Conservation (phyloP, 2,888 invertebrate genomes). For the Spilarctia lutea region DNA sequence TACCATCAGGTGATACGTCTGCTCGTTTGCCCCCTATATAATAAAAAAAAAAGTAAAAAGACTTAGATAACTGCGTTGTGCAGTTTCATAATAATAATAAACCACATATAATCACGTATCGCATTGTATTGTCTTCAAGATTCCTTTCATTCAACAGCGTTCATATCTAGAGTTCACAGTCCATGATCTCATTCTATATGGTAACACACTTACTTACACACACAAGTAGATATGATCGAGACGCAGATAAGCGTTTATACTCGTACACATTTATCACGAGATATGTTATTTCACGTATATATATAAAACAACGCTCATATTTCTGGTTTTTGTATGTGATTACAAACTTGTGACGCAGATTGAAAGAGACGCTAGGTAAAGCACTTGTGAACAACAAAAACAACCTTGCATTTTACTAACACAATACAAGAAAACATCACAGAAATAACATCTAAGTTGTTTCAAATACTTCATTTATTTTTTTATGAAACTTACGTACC, state of each 20-base stretch:
- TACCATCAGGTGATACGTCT: too few species aligned
- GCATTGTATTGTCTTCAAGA: conserved; percentile 22
- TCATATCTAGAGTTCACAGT: conserved; percentile 58
- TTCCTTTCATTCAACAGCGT: conserved; percentile 45
- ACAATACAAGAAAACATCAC: too few species aligned
- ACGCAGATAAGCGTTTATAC: conserved; percentile 29
- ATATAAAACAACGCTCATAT: conserved; percentile 39
- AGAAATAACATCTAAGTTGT: too few species aligned
- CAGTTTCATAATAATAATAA: neutral
- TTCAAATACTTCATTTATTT: too few species aligned
- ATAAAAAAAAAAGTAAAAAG: too few species aligned
- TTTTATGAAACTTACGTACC: neutral
- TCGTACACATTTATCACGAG: conserved; percentile 34
- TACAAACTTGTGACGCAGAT: conserved; percentile 40
- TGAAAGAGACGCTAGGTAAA: conserved; percentile 38
- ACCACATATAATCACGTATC: conserved; percentile 14
- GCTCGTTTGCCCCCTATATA: too few species aligned
- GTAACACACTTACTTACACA: conserved; percentile 28
- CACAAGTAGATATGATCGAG: conserved; percentile 3
- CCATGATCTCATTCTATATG: conserved; percentile 56
- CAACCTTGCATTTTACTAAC: neutral
- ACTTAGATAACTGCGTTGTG: neutral
- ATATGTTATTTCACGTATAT: conserved; percentile 39
- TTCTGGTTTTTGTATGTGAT: conserved; percentile 29
- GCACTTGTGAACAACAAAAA: neutral